phyloP scores from a whole-genome alignment of 2,797 vertebrate genomes.

The Glyptemys insculpta region DNA sequence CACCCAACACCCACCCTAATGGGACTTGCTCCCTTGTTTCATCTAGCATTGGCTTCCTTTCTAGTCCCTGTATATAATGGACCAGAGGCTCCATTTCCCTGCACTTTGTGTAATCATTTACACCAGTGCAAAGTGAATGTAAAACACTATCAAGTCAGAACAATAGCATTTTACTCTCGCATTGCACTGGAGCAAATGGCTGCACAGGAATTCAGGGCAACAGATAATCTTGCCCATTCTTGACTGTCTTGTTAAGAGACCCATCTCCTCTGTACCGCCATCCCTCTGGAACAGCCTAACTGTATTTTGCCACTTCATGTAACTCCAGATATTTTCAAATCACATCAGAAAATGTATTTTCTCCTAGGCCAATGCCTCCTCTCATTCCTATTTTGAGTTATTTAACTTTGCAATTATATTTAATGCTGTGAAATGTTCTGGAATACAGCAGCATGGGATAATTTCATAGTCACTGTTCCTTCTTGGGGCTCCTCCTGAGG shows the following conservation, averaged over 20 bases:
- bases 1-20: neutral
- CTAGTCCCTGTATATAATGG: neutral
- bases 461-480: neutral
- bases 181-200: neutral
- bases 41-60: neutral
- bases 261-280: neutral
- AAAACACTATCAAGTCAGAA: neutral
- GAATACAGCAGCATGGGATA: neutral
- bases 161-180: neutral
- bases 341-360: neutral
- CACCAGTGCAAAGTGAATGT: neutral
- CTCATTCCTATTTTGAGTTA: neutral
- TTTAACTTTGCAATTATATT: neutral
- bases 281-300: neutral
- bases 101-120: neutral
- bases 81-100: neutral
- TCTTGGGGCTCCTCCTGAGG: neutral
- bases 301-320: neutral
- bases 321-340: neutral
- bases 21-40: neutral
- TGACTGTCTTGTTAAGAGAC: neutral
- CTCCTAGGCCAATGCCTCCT: neutral
- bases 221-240: neutral
- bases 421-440: neutral
- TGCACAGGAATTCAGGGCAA: neutral